Base-by-base conservation (phyloP, 2,888 invertebrate species). In the Sepiola atlantica region DNA sequence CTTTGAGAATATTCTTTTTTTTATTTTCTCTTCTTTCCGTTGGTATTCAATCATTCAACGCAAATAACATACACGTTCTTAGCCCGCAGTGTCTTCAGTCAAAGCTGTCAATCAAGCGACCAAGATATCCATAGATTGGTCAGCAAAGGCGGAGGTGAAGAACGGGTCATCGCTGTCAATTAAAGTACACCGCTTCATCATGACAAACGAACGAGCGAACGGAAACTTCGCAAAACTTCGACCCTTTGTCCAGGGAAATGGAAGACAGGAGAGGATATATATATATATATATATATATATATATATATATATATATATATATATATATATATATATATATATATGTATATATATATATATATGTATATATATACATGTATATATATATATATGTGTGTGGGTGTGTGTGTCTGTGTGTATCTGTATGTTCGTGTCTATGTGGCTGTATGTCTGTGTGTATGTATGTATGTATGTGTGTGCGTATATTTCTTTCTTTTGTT, bases 121-220 rank as follows among this genome's bases (percentile, higher is more conserved):
- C 77, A 77, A 77, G 77, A 77, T 77, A 77, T 77, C 77, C 77
- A 77, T 77, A 77, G 77, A 77, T 77, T 77, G 77, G 77, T 77
- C 77, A 77, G 77, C n/a, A 18, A 77, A 77, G 77, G 32, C 77
- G n/a, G 77, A 77, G 77, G 77, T 77, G 77, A 77, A n/a, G 77
- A 77, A 77, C 8, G 77, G 77, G 77, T 77, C 77, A 77, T 77
- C 3, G 77, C 77, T 77, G 77, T 77, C 77, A 77, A 77, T 77
- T 77, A 77, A 77, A 77, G 77, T 77, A 77, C 77, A 77, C 77
- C 77, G 77, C 77, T 77, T 77, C 77, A 77, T 77, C 77, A 77
- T 77, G 77, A 77, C 77, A 77, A 77, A 77, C 77, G 77, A 77
- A 77, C 77, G 77, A 77, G 32, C 77, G 77, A 77, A 77, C 77